Conservation (phyloP, 2,113 vertebrate species). For the Gopherus flavomarginatus region DNA sequence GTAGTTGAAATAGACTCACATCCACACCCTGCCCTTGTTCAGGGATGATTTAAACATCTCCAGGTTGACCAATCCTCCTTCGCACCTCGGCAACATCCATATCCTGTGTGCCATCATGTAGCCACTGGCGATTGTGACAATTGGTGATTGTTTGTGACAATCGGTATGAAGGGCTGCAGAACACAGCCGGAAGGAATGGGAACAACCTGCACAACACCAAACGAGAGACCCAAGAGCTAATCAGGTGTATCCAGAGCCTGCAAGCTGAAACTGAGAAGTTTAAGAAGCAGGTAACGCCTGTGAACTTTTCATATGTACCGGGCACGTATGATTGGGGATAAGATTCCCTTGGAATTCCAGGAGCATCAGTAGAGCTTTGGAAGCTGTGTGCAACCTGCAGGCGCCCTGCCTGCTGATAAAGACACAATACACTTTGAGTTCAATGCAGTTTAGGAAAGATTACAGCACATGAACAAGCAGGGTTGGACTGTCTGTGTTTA, state of each 20-base stretch:
- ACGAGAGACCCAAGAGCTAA: conserved; percentile 85
- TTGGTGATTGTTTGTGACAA: not conserved
- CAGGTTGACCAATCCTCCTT: too few relatives aligned
- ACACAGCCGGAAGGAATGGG: conserved; percentile 80
- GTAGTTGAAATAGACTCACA: too few relatives aligned
- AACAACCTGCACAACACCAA: conserved; percentile 84
- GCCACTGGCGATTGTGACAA: too few relatives aligned
- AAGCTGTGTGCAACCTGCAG: not conserved
- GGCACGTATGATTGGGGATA: not conserved
- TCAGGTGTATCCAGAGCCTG: conserved; percentile 80
- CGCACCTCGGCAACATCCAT: too few relatives aligned
- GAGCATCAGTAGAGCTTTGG: accelerated
- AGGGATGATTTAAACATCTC: too few relatives aligned
- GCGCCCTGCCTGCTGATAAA: not conserved
- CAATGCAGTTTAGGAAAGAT: too few relatives aligned
- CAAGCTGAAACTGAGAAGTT: conserved; percentile 82
- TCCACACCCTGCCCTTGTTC: too few relatives aligned
- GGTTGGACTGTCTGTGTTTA: too few relatives aligned
- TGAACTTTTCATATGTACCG: accelerated
- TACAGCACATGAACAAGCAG: too few relatives aligned
- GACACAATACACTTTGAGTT: too few relatives aligned
- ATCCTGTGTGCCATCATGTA: too few relatives aligned
- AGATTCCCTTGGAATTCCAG: accelerated
- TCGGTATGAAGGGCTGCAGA: conserved; percentile 68
- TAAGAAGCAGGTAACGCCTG: conserved; percentile 79